Base-by-base conservation (phyloP, 2,113 vertebrate species). In the Corythaeola cristata region DNA sequence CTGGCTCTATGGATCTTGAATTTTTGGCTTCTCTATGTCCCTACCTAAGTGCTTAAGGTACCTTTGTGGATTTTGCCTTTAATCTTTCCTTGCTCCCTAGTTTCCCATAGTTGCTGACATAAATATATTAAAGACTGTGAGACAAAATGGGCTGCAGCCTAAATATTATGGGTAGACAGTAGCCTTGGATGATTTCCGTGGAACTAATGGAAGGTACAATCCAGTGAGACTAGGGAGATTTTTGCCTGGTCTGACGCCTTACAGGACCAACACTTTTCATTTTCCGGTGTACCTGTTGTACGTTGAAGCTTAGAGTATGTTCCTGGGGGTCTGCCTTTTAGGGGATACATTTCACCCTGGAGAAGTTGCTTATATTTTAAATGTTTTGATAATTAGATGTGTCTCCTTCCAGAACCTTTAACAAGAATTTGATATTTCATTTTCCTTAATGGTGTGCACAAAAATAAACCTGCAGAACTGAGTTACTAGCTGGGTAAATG, bases 401-500 rank as follows among this genome's bases (percentile, higher is more conserved):
- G 23, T 83, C 47, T 73, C 37, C 19, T 44, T 81, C 49, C n/a
- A 66, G 64, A 89, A 90, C 15, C 32, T 58, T 86, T 69, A 73
- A 78, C 92, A 83, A 92, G 37, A 95, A 69, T 73, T 68, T 56
- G 27, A 62, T 62, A 68, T 58, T 94, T 37, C 39, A 24, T 95
- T 96, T 96, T 96, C 33, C 78, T 87, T 80, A 95, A 49, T 66
- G 39, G 93, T 69, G 33, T 77, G 27, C 33, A 53, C 41, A 52
- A 83, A 92, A 86, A 63, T 67, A 83, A 92, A 55, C 37, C 8
- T 26, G 26, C 32, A 59, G 30, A n/a, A 69, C n/a, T 33, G 22
- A 79, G 16, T 56, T 68, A 12, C 18, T 85, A 71, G 24, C 24
- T n/a, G 15, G 8, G 33, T 74, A 69, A 85, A 82, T 37, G 20